Evolutionary conservation across 2,113 vertebrate species (phyloP).

Genomic region (Saccopteryx bilineata): DNA sequence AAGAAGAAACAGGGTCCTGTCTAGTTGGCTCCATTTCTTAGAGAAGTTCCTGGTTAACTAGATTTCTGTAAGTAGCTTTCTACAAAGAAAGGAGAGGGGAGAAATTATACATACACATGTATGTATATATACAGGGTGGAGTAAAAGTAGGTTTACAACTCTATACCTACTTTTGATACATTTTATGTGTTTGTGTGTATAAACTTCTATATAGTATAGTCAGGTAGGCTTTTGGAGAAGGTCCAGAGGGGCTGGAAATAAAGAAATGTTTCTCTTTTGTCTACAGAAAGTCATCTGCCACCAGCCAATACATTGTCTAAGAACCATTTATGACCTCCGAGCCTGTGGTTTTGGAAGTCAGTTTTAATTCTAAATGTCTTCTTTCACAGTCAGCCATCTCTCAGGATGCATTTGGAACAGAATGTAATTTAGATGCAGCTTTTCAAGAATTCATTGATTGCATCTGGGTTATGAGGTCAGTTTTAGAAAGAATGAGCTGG

Average conservation of each 20-base stretch:
- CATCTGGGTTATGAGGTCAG: neutral
- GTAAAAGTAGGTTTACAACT: neutral
- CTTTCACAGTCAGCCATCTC: neutral
- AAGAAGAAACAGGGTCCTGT: slow-evolving; percentile 10
- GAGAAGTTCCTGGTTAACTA: slow-evolving; percentile 3
- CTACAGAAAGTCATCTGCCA: neutral
- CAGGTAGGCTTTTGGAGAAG: neutral
- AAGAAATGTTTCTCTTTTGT: neutral
- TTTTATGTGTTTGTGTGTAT: neutral
- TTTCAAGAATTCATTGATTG: slow-evolving; percentile 46
- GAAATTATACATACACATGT: neutral
- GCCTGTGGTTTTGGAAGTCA: slow-evolving; percentile 13
- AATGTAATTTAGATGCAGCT: slow-evolving; percentile 64
- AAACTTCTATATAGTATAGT: neutral
- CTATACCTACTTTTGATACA: neutral
- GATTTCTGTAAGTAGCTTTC: slow-evolving; percentile 38
- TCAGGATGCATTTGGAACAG: neutral
- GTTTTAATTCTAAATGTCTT: slow-evolving; percentile 14
- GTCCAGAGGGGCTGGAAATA: neutral
- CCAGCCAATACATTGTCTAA: neutral
- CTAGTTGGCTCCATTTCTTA: slow-evolving; percentile 13
- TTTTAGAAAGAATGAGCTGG: neutral
- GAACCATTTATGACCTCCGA: slow-evolving; percentile 13
- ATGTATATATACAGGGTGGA: neutral
- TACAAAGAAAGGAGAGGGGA: neutral